Base-by-base conservation (phyloP, 2,888 invertebrate species). In the Andrena chrysosceles region DNA sequence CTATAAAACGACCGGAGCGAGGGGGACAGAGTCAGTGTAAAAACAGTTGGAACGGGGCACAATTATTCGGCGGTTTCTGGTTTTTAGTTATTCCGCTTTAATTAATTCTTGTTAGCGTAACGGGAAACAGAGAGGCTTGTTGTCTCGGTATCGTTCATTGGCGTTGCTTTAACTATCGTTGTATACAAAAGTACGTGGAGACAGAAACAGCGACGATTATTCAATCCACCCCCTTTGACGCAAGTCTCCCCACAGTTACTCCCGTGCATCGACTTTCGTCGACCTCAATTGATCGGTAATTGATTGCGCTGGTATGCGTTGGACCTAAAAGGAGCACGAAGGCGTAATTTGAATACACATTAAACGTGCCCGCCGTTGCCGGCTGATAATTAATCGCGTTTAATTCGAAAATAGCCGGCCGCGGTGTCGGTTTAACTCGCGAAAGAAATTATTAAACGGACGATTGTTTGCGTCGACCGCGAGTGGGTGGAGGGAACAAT, bases 31-130 rank as follows among this genome's bases (percentile, higher is more conserved):
- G 16, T 16, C 54, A 52, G n/a, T 72, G 68, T 31, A 54, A 56
- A 78, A 68, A 48, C 52, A n/a, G 0, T 16, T 29, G 62, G 26
- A 52, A 54, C 64, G 20, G 49, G 59, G 26, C 20, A 54, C 69
- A 66, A 70, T 81, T 81, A 80, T 64, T 81, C 62, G 67, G 52
- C 16, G 79, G 81, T 73, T 73, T 62, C 42, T 69, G 73, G 52
- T 73, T 80, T 81, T 80, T 64, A 81, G 73, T 79, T 81, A 81
- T 80, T 74, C 23, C 74, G 81, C 70, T 81, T 81, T 80, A 74
- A 81, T 81, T 81, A 80, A 81, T 81, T 80, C 81, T 67, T 56
- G 81, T 74, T 81, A 81, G 60, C 81, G 67, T 33, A 26, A 54
- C 54, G n/a, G 20, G 20, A 56, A 42, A 13, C 26, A 8, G 4